Evolutionary conservation across 2,888 invertebrate species (phyloP).

Genomic region (Argyresthia goedartella): DNA sequence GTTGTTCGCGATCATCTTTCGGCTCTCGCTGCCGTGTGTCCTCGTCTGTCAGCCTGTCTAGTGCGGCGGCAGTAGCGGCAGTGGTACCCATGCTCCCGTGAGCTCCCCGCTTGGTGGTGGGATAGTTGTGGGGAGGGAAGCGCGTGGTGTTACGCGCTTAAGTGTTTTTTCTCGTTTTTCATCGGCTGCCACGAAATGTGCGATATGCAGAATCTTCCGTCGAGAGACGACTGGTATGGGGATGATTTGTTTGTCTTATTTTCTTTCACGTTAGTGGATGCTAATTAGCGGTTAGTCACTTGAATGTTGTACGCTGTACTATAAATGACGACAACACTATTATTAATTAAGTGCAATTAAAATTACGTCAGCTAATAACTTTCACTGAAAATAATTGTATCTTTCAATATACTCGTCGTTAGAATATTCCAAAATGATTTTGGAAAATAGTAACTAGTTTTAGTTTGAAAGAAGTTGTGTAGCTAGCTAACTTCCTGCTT

Average conservation of each 20-base stretch:
- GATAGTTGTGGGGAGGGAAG: slow-evolving; percentile 52
- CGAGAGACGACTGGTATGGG: slow-evolving; percentile 57
- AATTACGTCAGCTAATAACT: too few relatives aligned
- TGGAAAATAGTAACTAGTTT: background rate
- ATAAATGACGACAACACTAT: too few relatives aligned
- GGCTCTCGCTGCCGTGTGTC: slow-evolving; percentile 45
- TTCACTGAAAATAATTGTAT: too few relatives aligned
- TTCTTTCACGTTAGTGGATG: slow-evolving; percentile 9
- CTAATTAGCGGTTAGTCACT: slow-evolving; percentile 2
- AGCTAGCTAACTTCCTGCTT: slow-evolving; percentile 22
- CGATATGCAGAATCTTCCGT: slow-evolving; percentile 66
- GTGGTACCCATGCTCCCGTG: slow-evolving; percentile 58
- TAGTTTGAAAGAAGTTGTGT: too few relatives aligned
- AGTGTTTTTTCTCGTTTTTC: slow-evolving; percentile 34
- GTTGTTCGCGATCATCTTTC: slow-evolving; percentile 49
- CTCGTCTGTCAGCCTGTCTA: slow-evolving; percentile 12
- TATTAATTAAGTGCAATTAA: too few relatives aligned
- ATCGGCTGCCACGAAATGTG: slow-evolving; percentile 41
- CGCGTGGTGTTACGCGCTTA: slow-evolving; percentile 13
- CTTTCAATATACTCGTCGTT: background rate
- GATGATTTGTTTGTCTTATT: slow-evolving; percentile 10
- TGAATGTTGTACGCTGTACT: too few relatives aligned
- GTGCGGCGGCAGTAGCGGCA: slow-evolving; percentile 16
- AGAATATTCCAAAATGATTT: background rate
- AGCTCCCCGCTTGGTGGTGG: slow-evolving; percentile 57